Evolutionary conservation across 2,888 invertebrate genomes (phyloP), one percentile per base, ranked within the genome.

Genomic region (Adelognathus sp.): DNA sequence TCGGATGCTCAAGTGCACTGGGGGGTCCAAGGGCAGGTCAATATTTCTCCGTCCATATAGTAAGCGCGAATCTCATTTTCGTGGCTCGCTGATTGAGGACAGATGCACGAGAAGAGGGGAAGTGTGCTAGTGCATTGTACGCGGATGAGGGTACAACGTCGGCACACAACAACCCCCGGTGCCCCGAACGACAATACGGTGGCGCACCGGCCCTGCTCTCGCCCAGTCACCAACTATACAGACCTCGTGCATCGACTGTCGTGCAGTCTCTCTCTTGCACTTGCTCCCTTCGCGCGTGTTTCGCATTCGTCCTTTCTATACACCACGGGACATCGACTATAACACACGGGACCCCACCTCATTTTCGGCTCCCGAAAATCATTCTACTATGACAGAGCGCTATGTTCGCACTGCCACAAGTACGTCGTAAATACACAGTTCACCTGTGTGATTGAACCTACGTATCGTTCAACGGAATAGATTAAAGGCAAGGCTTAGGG

Each of bases 41-140:
- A 88, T 89, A 88, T 84, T 88, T 89, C 82, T 83, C 61, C 86
- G 71, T 52, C 77, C 64, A 69, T 54, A 61, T 63, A 72, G 82
- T 79, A 82, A 84, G 86, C 84, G 83, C 85, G 86, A 86, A 86
- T 87, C 86, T 87, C 87, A 90, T 89, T 90, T 90, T 89, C 87
- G 86, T 87, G 82, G 88, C 85, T 82, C 86, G 89, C 85, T 91
- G 91, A 91, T 91, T 91, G 91, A 86, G 90, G 91, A 91, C 91
- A 91, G 91, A 91, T 91, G 91, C 90, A 91, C 88, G 84, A 85
- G 83, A 84, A 66, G 71, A 75, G 88, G 88, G 87, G 88, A 84
- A 86, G 88, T 88, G 87, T 86, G 85, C 83, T 85, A 33, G 75
- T 54, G 84, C 84, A 82, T 86, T 86, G 82, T 83, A 84, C 69